phyloP scores from a whole-genome alignment of 2,888 invertebrate species.

The Aporophyla lueneburgensis region DNA sequence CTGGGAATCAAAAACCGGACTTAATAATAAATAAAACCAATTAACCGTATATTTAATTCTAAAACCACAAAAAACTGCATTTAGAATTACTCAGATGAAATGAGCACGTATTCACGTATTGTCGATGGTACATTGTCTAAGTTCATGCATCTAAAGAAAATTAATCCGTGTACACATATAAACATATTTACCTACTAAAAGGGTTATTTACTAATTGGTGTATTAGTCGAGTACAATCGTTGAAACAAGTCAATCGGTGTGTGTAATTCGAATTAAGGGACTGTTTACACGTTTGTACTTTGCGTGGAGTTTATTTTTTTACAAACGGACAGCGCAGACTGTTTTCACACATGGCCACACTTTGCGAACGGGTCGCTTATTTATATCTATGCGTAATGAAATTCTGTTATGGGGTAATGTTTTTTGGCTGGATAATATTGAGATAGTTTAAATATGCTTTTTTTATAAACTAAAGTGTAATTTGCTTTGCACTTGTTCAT shows the following conservation, averaged over 20 bases:
- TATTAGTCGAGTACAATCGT: slow-evolving; percentile 82
- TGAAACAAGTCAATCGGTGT: slow-evolving; percentile 86
- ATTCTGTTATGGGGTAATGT: slow-evolving; percentile 29
- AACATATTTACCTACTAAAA: slow-evolving; percentile 80
- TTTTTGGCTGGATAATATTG: slow-evolving; percentile 38
- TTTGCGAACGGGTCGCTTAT: slow-evolving; percentile 72
- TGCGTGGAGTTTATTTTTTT: slow-evolving; percentile 80
- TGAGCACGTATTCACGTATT: slow-evolving; percentile 74
- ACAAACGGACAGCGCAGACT: slow-evolving; percentile 80
- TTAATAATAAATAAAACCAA: slow-evolving; percentile 73
- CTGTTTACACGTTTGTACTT: slow-evolving; percentile 85
- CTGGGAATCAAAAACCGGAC: slow-evolving; percentile 65
- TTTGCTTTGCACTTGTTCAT: not conserved
- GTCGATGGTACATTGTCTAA: slow-evolving; percentile 82
- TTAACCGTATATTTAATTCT: slow-evolving; percentile 73
- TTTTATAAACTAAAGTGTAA: not conserved
- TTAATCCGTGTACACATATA: slow-evolving; percentile 80
- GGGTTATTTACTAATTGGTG: slow-evolving; percentile 88
- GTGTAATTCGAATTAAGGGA: slow-evolving; percentile 89
- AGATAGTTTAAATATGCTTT: not conserved
- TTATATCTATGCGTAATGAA: slow-evolving; percentile 65
- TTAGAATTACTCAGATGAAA: slow-evolving; percentile 75
- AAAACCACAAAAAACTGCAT: slow-evolving; percentile 77
- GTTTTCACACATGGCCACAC: slow-evolving; percentile 87
- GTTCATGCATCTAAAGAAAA: slow-evolving; percentile 80